Evolutionary conservation across 2,888 invertebrate genomes (phyloP).

Genomic region (Agrochola circellaris): DNA sequence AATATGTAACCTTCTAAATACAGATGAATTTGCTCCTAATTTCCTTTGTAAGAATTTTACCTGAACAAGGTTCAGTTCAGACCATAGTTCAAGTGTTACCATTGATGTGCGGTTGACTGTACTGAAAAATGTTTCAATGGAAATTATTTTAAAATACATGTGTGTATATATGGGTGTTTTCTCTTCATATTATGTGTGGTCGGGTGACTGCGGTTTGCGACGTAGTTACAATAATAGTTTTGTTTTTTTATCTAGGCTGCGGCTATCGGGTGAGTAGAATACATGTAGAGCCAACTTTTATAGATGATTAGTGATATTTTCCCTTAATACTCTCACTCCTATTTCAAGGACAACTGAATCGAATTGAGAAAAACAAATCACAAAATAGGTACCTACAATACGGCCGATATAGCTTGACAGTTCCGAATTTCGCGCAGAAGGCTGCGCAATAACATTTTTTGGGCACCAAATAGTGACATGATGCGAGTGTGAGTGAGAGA

Average conservation of each 20-base stretch:
- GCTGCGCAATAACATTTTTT: no score
- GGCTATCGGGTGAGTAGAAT: neutral
- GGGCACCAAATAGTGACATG: no score
- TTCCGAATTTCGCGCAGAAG: no score
- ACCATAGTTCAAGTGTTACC: neutral
- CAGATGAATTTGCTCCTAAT: neutral
- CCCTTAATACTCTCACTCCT: neutral
- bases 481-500: no score
- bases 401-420: no score
- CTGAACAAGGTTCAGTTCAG: neutral
- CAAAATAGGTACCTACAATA: no score
- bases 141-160: slow-evolving; percentile 44
- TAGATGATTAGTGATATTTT: neutral
- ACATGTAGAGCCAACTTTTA: slow-evolving; percentile 1
- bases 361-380: neutral
- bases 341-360: neutral
- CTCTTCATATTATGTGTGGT: slow-evolving; percentile 28
- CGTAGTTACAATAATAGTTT: slow-evolving; percentile 39
- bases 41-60: no score
- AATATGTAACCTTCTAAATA: neutral
- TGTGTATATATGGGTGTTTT: slow-evolving; percentile 30
- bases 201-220: slow-evolving; percentile 15
- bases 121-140: slow-evolving; percentile 51
- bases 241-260: slow-evolving; percentile 21
- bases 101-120: slow-evolving; percentile 10